These are phyloP conservation scores for Conchocele bisecta DNA, from an alignment of 2,888 invertebrate species.

Conservation along the genomic window DNA sequence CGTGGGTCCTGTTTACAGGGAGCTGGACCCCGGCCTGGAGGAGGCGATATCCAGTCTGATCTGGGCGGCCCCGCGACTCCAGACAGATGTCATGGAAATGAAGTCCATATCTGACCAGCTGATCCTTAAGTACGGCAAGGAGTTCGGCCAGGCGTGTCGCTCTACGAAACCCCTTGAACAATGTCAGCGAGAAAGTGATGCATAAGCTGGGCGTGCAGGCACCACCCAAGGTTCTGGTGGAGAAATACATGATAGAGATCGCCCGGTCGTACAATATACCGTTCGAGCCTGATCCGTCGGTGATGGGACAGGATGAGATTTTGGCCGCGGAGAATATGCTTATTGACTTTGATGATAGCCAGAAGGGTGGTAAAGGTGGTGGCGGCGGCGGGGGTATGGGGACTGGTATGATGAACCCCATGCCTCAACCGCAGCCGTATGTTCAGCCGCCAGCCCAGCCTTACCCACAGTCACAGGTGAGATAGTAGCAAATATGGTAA, in stretches of 20 bases:
- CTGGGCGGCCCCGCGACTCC: conserved; percentile 97
- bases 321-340: conserved; percentile 73
- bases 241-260: conserved; percentile 96
- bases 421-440: conserved; percentile 46
- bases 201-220: conserved; percentile 86
- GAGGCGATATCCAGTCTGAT: conserved; percentile 98
- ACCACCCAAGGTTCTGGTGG: conserved; percentile 96
- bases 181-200: conserved; percentile 94
- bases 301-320: conserved; percentile 77
- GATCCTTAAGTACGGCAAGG: conserved; percentile 95
- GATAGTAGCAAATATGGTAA: too few relatives aligned
- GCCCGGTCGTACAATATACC: conserved; percentile 97
- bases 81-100: conserved; percentile 86
- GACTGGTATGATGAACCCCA: conserved; percentile 47
- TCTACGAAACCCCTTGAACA: conserved; percentile 90
- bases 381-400: conserved; percentile 61
- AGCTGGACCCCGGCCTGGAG: conserved; percentile 95
- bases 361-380: conserved; percentile 64
- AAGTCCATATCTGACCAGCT: conserved; percentile 94
- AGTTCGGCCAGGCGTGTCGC: conserved; percentile 92
- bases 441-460: conserved; percentile 35
- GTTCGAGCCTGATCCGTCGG: conserved; percentile 94
- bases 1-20: conserved; percentile 82
- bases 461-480: background rate
- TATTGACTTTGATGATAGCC: conserved; percentile 74